phyloP scores from a whole-genome alignment of 1,140 invertebrate genomes.

The Diploscapter pachys region DNA sequence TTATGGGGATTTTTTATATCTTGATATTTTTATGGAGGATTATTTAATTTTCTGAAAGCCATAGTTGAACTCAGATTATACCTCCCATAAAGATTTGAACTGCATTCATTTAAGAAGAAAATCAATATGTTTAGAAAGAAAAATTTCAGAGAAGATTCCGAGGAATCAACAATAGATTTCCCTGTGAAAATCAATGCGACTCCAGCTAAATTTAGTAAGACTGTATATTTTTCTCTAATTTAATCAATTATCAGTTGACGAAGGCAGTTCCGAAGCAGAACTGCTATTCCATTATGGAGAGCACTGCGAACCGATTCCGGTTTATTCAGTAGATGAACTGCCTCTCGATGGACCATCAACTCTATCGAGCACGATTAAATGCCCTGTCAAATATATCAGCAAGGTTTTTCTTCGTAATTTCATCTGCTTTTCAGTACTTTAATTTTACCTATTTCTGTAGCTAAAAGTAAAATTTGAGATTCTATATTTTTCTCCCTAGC shows the following conservation, averaged over 20 bases:
- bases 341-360: constrained; percentile 34
- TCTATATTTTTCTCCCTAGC: too few relatives aligned
- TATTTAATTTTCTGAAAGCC: too few relatives aligned
- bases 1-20: too few relatives aligned
- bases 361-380: constrained; percentile 33
- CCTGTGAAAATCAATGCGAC: constrained; percentile 27
- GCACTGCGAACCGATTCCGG: constrained; percentile 23
- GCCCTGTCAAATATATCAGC: constrained; percentile 39
- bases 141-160: constrained; percentile 27
- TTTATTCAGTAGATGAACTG: constrained; percentile 26
- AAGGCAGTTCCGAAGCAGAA: constrained; percentile 20
- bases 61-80: too few relatives aligned
- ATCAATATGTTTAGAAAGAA: too few relatives aligned
- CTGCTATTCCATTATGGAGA: constrained; percentile 33
- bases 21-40: too few relatives aligned
- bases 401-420: constrained; percentile 12
- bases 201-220: constrained; percentile 8
- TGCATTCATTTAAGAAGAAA: too few relatives aligned
- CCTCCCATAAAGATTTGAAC: too few relatives aligned
- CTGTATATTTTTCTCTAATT: constrained; percentile 1
- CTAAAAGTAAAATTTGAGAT: too few relatives aligned
- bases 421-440: background rate
- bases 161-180: constrained; percentile 27
- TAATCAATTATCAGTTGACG: constrained; percentile 17
- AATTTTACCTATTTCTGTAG: background rate